Conservation (phyloP, 2,888 invertebrate genomes). For the Cephus runcator region DNA sequence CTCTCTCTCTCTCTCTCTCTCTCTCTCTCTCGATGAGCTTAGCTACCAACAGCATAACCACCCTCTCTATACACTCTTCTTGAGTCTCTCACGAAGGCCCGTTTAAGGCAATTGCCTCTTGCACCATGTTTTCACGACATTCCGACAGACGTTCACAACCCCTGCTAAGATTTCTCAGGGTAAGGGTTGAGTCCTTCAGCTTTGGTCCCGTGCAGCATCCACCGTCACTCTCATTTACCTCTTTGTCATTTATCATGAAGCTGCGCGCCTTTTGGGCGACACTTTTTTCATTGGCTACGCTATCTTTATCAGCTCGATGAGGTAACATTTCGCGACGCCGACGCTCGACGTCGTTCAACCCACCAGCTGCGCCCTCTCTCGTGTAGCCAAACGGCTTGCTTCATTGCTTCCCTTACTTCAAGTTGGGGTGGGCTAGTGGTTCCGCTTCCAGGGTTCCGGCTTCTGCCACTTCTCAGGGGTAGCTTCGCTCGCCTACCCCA, state of each 20-base stretch:
- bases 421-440: slow-evolving; percentile 3
- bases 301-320: no score
- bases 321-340: no score
- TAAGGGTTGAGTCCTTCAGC: no score
- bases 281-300: slow-evolving; percentile 3
- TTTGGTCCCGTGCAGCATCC: no score
- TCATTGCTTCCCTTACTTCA: no score
- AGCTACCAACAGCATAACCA: background rate
- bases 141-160: no score
- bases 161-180: no score
- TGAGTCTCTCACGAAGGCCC: slow-evolving; percentile 12
- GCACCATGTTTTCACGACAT: slow-evolving; percentile 17
- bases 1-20: background rate
- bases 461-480: slow-evolving; percentile 24
- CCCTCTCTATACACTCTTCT: background rate
- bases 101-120: slow-evolving; percentile 49
- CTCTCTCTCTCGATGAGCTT: background rate
- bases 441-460: background rate
- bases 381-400: no score
- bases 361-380: no score
- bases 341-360: no score
- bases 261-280: slow-evolving; percentile 13
- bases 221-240: slow-evolving; percentile 2
- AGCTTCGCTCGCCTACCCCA: slow-evolving; percentile 21
- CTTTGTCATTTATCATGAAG: background rate